Base-by-base conservation (phyloP, 2,888 invertebrate genomes). In the Caenorhabditis wallacei region DNA sequence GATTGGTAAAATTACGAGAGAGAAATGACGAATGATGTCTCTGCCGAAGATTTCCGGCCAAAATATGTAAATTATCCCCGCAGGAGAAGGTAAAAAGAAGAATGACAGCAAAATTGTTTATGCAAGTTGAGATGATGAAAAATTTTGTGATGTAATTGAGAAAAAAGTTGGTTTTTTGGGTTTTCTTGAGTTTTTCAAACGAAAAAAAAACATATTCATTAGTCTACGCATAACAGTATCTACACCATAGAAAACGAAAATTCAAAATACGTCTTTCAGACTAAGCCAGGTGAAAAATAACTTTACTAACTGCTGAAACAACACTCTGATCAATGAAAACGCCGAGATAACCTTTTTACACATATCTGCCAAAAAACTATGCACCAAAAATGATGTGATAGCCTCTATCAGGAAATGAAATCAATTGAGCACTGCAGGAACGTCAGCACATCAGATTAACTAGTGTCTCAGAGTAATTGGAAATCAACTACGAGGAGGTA, bases 31-130 rank as follows among this genome's bases (percentile, higher is more conserved):
- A 61, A 43, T 61, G 61, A 61, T 61, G 61, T 61, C 61, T 43
- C 61, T 40, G 40, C 24, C 16, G 24, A 61, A 74, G 53, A 64
- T 74, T 64, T 71, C 71, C 70, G 70, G 61, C 61, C 61, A 71
- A 61, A n/a, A 71, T 61, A 69, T 69, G 69, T 57, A 69, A 69
- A 69, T 69, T 26, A 43, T 56, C 35, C 4, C 24, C 54, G 40
- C 57, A 13, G 22, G 51, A 35, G 20, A 51, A 37, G 51, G 11
- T 18, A 53, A 53, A 64, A n/a, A n/a, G 18, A 26, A 26, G 43
- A 3, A 11, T n/a, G n/a, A 8, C 20, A 43, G 24, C 11, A 46
- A 61, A 61, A 61, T 61, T 61, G 43, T 61, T 24, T 43, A 7
- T 22, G 22, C n/a, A n/a, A 22, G 24, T 46, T n/a, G 10, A 61